These are phyloP conservation scores for Phenganax marumi DNA, from an alignment of 92 coral and sea anemone genomes.

Conservation along the genomic window DNA sequence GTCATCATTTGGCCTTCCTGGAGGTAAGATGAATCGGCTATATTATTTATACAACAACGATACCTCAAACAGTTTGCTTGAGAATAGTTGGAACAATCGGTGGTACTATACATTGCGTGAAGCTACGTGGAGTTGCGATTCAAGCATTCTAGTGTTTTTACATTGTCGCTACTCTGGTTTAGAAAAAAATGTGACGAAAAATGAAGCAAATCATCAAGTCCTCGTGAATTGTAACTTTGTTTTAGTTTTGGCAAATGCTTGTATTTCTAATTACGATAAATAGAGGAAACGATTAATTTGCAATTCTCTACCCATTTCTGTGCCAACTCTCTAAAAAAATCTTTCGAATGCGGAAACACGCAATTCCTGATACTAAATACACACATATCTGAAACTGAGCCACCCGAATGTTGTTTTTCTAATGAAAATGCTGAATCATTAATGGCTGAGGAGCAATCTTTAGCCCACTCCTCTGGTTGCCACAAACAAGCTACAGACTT, in stretches of 20 bases:
- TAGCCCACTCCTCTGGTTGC: background rate
- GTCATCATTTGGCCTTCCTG: slow-evolving; percentile 78
- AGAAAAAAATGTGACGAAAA: background rate
- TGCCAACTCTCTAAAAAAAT: background rate
- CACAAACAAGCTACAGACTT: background rate
- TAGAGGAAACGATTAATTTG: no score
- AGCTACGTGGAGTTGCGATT: no score
- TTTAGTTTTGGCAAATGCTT: no score
- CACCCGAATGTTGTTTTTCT: background rate
- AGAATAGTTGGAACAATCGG: no score
- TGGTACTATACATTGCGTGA: no score
- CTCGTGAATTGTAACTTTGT: no score
- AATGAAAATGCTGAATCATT: background rate
- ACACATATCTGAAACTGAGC: background rate
- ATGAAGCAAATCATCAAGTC: background rate
- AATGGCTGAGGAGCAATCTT: background rate
- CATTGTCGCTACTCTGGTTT: no score
- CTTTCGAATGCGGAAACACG: background rate
- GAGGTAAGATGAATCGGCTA: slow-evolving; percentile 58
- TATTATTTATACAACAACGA: background rate
- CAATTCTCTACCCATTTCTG: no score
- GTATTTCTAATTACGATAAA: no score
- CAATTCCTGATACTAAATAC: background rate
- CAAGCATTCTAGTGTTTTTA: no score
- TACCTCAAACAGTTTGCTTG: no score